These are phyloP conservation scores for Sycophila texana DNA, from an alignment of 2,888 invertebrate species.

Conservation along the genomic window DNA sequence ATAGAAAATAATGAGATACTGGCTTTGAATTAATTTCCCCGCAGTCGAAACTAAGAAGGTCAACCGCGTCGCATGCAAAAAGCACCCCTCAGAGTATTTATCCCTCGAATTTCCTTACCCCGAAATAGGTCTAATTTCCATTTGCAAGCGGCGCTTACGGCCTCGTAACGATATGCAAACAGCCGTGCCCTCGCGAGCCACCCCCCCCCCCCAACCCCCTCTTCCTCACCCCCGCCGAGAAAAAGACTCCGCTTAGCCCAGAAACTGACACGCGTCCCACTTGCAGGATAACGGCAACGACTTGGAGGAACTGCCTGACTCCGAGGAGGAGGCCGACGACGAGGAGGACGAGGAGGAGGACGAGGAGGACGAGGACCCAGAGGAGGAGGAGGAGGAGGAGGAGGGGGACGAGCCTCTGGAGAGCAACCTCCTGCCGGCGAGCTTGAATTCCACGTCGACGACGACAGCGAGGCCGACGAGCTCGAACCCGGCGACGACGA, in stretches of 20 bases:
- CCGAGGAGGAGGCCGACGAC: background rate
- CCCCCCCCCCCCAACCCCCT: background rate
- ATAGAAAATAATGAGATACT: background rate
- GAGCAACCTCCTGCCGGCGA: slow-evolving; percentile 17
- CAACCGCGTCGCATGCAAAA: background rate
- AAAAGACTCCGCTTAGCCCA: background rate
- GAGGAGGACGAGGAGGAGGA: slow-evolving; percentile 23
- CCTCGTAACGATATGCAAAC: slow-evolving; percentile 27
- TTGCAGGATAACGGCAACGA: slow-evolving; percentile 26
- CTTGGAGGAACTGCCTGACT: slow-evolving; percentile 18
- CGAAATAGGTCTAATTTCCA: slow-evolving; percentile 28
- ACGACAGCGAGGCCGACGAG: slow-evolving; percentile 27
- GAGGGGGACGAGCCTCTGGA: background rate
- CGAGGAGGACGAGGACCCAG: slow-evolving; percentile 11
- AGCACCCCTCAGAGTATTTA: background rate
- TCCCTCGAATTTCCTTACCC: slow-evolving; percentile 21
- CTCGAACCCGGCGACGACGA: slow-evolving; percentile 15
- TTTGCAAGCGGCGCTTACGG: background rate
- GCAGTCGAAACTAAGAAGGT: background rate
- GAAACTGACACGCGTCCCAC: background rate
- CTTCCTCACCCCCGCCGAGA: background rate
- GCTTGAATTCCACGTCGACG: slow-evolving; percentile 31
- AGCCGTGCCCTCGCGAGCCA: background rate
- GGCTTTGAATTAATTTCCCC: background rate
- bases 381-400: slow-evolving; percentile 21